Conservation (phyloP, 1,140 invertebrate species). For the Drosophila funebris region DNA sequence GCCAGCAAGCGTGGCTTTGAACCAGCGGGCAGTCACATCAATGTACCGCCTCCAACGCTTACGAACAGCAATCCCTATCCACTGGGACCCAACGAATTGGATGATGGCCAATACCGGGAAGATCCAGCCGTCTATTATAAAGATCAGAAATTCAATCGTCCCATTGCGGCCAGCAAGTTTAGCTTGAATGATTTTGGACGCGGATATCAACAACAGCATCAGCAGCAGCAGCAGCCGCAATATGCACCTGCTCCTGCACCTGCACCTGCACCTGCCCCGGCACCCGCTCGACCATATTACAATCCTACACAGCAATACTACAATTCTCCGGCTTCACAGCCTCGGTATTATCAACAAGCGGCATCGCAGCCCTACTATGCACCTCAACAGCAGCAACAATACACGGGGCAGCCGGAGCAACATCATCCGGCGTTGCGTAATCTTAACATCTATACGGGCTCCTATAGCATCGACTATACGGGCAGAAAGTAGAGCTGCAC, state of each 20-base stretch:
- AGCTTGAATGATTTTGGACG: slow-evolving; percentile 66
- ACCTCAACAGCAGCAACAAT: slow-evolving; percentile 71
- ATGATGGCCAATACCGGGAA: slow-evolving; percentile 92
- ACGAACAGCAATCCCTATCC: slow-evolving; percentile 84
- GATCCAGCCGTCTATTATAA: slow-evolving; percentile 92
- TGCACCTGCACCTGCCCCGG: slow-evolving; percentile 58
- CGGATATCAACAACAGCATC: slow-evolving; percentile 50
- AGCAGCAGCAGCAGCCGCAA: slow-evolving; percentile 61
- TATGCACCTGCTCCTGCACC: slow-evolving; percentile 69
- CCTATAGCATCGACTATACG: slow-evolving; percentile 82
- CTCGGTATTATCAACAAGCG: slow-evolving; percentile 82
- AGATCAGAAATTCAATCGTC: slow-evolving; percentile 88
- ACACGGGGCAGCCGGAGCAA: slow-evolving; percentile 57
- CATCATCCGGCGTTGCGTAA: slow-evolving; percentile 77
- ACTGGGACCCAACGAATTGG: slow-evolving; percentile 87
- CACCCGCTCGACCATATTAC: slow-evolving; percentile 72
- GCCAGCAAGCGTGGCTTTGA: slow-evolving; percentile 94
- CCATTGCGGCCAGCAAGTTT: slow-evolving; percentile 75
- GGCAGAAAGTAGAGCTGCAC: slow-evolving; percentile 64
- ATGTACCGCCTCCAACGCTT: slow-evolving; percentile 90
- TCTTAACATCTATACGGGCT: slow-evolving; percentile 76
- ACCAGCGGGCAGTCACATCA: slow-evolving; percentile 91
- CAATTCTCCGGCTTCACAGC: slow-evolving; percentile 65
- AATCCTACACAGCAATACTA: slow-evolving; percentile 74
- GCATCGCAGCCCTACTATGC: slow-evolving; percentile 62